Base-by-base conservation (phyloP, 2,797 vertebrate species). In the Helarctos malayanus region DNA sequence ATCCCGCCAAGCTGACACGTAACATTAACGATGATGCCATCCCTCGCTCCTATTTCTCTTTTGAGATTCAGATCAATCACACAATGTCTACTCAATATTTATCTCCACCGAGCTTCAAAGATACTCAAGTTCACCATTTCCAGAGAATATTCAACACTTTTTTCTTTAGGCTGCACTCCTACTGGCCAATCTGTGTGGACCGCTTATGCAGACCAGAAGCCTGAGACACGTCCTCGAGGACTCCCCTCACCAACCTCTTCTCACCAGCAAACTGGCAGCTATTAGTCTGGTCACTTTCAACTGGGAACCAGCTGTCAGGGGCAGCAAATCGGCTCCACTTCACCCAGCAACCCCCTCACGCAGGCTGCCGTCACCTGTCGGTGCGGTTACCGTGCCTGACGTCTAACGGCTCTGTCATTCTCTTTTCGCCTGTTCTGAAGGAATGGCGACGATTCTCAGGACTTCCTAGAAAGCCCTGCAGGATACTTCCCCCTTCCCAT, bases 311-410 rank as follows among this genome's bases (percentile, higher is more conserved):
- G 61, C 5, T 21, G 54, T 41, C n/a, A 41, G 11, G 3, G 4
- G 45, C 32, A 29, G 38, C 49, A 14, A 9, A 10, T 45, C 45
- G 12, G 38, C 5, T 81, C 86, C 5, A 11, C 35, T n/a, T 2
- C 2, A 32, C 45, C 56, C 3, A 52, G 23, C 10, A n/a, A 1
- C n/a, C 13, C 12, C 11, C 2, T 75, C 47, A 32, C 0, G 21
- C 15, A 41, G 47, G 41, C 21, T n/a, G 0, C 8, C n/a, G 6
- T 45, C 56, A 2, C 52, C 19, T 78, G 29, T 4, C 5, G 23
- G 15, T 35, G 11, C 1, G 3, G 19, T n/a, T 8, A 19, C 59
- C 10, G 3, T 13, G 18, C 10, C 49, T 4, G 27, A 16, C 18
- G 3, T 15, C 16, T 13, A 52, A 41, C 19, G 1, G 45, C 35